These are phyloP conservation scores for Andrena trimmerana DNA, from an alignment of 2,888 invertebrate species.

Conservation along the genomic window DNA sequence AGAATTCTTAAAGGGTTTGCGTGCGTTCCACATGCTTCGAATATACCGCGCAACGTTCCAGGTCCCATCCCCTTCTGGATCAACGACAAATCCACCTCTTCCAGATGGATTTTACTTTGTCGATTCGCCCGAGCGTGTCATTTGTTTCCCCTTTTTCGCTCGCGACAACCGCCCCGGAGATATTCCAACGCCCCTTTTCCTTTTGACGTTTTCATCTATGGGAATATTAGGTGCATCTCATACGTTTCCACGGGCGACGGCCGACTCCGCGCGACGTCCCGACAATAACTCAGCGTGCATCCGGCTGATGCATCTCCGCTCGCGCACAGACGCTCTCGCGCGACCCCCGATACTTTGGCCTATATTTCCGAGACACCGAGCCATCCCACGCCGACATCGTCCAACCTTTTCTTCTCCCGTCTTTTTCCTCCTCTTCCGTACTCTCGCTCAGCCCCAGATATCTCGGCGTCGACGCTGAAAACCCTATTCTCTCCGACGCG, in stretches of 20 bases:
- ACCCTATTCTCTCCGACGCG: conserved; percentile 8
- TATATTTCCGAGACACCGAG: conserved; percentile 34
- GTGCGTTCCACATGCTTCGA: neutral
- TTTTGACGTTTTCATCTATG: conserved; percentile 41
- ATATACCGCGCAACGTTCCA: neutral
- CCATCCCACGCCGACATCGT: neutral
- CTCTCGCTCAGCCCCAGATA: conserved; percentile 3
- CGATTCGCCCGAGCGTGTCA: conserved; percentile 9
- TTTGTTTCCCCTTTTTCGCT: conserved; percentile 29
- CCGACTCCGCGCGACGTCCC: conserved; percentile 16
- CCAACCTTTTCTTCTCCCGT: neutral
- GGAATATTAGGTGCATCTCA: conserved; percentile 34
- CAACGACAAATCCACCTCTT: neutral
- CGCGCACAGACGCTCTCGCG: conserved; percentile 13
- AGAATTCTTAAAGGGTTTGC: neutral
- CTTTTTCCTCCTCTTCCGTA: neutral
- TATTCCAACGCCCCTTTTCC: neutral
- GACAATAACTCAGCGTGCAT: conserved; percentile 39
- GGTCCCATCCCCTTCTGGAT: neutral
- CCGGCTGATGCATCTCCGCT: conserved; percentile 9
- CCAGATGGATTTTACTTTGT: conserved; percentile 26
- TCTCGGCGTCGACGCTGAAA: conserved; percentile 3
- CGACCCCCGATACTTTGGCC: conserved; percentile 24
- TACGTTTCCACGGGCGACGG: conserved; percentile 13
- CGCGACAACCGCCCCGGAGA: neutral